phyloP scores from a whole-genome alignment of 2,797 vertebrate species.

The Petrocephalus sullivani region DNA sequence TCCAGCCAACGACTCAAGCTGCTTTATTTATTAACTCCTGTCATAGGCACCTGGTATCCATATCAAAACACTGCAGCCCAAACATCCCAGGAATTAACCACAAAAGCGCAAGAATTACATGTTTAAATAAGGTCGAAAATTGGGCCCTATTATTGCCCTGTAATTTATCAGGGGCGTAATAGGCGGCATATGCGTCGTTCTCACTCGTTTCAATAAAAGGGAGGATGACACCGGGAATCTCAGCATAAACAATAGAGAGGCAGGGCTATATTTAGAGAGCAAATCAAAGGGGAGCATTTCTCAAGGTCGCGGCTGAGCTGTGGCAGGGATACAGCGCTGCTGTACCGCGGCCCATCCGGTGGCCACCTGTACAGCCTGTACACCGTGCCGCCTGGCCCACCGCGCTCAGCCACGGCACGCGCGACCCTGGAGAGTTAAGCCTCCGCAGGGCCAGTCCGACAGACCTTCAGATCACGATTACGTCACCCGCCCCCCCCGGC shows the following conservation, averaged over 20 bases:
- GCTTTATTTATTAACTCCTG: not conserved
- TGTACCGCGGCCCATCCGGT: constrained; percentile 13
- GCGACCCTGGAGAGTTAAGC: not conserved
- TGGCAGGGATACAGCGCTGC: constrained; percentile 20
- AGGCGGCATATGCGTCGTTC: not conserved
- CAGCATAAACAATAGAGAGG: constrained; percentile 25
- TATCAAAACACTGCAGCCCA: not conserved
- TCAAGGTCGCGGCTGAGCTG: constrained; percentile 36
- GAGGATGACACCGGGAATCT: not conserved
- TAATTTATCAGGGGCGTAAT: not conserved
- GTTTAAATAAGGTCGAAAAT: not conserved
- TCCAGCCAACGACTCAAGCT: not conserved
- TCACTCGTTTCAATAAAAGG: not conserved
- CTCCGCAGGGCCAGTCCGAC: not conserved
- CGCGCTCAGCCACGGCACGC: not conserved
- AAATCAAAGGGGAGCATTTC: constrained; percentile 37
- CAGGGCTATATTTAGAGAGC: constrained; percentile 37
- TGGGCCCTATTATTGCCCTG: not conserved
- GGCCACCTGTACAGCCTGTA: constrained; percentile 13
- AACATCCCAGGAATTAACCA: not conserved
- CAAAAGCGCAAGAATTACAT: not conserved
- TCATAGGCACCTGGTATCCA: not conserved
- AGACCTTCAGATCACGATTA: not conserved
- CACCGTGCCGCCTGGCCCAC: not conserved
- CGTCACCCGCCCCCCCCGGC: not conserved